Evolutionary conservation across 1,140 invertebrate species (phyloP).

Genomic region (Drosophila lowei): DNA sequence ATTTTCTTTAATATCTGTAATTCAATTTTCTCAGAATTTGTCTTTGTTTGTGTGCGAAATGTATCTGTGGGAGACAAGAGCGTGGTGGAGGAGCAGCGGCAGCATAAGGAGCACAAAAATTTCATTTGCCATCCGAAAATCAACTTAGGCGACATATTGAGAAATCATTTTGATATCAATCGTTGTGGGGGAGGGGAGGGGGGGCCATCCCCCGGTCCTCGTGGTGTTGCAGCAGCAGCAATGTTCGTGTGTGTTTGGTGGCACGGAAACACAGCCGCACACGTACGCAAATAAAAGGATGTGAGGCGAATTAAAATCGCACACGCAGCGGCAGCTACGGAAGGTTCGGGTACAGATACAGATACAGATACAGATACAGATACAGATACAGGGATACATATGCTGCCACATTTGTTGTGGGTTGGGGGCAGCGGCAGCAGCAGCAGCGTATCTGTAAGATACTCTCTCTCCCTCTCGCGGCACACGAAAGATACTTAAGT

Average conservation of each 20-base stretch:
- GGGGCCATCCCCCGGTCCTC: no score
- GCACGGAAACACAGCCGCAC: conserved; percentile 29
- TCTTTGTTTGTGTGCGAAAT: conserved; percentile 19
- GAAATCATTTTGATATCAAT: conserved; percentile 76
- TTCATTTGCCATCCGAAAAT: conserved; percentile 57
- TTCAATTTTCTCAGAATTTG: conserved; percentile 48
- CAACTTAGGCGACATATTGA: conserved; percentile 63
- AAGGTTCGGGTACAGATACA: conserved; percentile 6
- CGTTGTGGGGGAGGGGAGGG: conserved; percentile 8
- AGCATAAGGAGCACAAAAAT: conserved; percentile 28
- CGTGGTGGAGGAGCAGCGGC: no score
- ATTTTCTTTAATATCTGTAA: conserved; percentile 38
- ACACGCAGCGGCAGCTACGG: conserved; percentile 21
- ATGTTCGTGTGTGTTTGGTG: no score
- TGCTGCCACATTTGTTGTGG: conserved; percentile 23
- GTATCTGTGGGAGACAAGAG: conserved; percentile 28
- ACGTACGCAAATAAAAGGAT: conserved; percentile 79
- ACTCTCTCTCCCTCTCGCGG: conserved; percentile 16
- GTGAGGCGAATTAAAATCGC: conserved; percentile 75
- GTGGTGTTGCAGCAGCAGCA: no score
- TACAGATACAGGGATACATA: conserved; percentile 15
- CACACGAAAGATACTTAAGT: conserved; percentile 71
- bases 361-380: not conserved
- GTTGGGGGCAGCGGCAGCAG: not conserved
- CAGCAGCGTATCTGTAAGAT: conserved; percentile 46